phyloP scores from a whole-genome alignment of 2,113 vertebrate species.

The Neolamprologus kungweensis region DNA sequence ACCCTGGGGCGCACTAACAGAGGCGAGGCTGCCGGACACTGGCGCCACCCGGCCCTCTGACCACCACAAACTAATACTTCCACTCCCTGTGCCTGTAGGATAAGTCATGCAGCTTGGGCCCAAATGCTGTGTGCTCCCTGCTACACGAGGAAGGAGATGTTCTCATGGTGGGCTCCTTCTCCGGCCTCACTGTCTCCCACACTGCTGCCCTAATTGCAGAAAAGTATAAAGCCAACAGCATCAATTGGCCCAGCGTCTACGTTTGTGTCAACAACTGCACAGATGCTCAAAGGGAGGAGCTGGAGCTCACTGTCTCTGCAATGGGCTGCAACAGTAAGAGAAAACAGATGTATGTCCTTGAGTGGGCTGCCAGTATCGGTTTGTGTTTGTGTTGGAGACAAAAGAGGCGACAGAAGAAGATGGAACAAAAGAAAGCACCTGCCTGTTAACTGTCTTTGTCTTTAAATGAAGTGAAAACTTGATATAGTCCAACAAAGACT shows the following conservation, averaged over 20 bases:
- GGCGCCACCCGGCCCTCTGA: no score
- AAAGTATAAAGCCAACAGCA: conserved; percentile 1
- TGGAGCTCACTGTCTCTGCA: conserved; percentile 61
- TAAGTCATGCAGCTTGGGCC: conserved; percentile 82
- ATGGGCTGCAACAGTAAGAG: conserved; percentile 83
- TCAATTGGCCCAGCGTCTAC: conserved; percentile 56
- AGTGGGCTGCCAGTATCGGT: not conserved
- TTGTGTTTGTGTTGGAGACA: not conserved
- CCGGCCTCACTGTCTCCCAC: conserved; percentile 78
- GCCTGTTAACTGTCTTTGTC: not conserved
- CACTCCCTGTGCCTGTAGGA: conserved; percentile 69
- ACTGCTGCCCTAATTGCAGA: conserved; percentile 67
- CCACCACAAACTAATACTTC: not conserved
- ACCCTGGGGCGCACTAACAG: accelerated
- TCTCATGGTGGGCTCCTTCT: conserved; percentile 76
- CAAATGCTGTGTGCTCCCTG: conserved; percentile 70
- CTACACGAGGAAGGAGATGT: conserved; percentile 73
- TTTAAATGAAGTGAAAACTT: not conserved
- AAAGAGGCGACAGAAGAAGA: not conserved
- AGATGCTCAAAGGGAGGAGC: conserved; percentile 62
- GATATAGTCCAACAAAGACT: not conserved
- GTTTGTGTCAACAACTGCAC: conserved; percentile 73
- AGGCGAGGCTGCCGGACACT: no score
- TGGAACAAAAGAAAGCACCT: not conserved
- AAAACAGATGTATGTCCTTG: not conserved